A percentile compares a stretch with the other conserved stretches of the same genome.
These are phyloP conservation scores for Corvus hawaiiensis DNA, from an alignment of 2,113 vertebrate genomes.

Conservation along the genomic window DNA sequence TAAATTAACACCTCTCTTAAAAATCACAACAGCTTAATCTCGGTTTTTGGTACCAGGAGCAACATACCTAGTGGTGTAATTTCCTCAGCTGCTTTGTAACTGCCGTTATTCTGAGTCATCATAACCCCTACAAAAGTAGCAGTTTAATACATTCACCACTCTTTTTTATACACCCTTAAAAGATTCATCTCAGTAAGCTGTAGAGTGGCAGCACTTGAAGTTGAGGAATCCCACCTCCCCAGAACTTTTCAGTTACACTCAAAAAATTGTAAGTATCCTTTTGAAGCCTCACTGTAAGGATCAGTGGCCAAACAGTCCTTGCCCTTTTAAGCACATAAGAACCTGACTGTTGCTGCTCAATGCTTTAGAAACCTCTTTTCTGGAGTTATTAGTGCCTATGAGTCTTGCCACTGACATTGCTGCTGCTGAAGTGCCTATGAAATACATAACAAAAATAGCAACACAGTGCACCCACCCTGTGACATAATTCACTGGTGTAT, in stretches of 20 bases:
- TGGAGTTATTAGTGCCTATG: rapidly evolving
- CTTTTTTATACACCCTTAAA: neutral
- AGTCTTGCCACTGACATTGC: neutral
- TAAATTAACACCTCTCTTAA: neutral
- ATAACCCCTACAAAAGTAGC: neutral
- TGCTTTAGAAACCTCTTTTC: neutral
- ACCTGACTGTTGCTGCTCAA: neutral
- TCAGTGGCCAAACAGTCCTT: neutral
- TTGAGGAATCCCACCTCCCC: neutral
- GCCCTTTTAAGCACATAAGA: neutral
- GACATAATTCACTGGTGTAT: neutral
- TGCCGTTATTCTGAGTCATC: neutral
- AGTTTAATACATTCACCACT: neutral
- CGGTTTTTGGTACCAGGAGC: neutral
- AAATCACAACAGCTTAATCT: neutral
- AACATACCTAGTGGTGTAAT: neutral
- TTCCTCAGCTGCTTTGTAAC: neutral
- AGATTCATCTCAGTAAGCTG: neutral
- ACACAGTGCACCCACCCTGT: neutral
- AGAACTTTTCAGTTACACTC: neutral
- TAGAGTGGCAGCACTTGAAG: neutral
- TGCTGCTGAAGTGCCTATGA: neutral
- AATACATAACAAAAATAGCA: neutral
- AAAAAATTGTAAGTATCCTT: neutral
- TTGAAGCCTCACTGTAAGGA: neutral